A percentile compares a stretch with the other conserved stretches of the same genome.
Evolutionary conservation across 2,113 vertebrate genomes (phyloP).

Genomic region (Riparia riparia): DNA sequence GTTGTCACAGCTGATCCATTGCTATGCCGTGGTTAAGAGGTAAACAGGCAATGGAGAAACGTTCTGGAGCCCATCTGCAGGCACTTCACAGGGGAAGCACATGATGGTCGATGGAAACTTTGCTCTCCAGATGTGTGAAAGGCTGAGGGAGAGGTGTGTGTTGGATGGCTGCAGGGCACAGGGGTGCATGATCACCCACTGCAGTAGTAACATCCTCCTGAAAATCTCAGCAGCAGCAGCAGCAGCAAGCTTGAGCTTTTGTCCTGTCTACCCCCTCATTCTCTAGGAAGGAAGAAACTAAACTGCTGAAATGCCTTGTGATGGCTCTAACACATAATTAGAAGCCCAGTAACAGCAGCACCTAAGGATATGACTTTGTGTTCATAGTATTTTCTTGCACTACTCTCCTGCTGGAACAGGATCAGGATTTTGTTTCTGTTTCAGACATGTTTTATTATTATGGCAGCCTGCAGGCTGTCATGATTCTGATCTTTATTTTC

Average conservation of each 20-base stretch:
- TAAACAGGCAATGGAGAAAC: neutral
- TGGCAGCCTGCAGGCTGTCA: neutral
- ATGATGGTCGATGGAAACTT: neutral
- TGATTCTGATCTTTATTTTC: neutral
- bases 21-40: neutral
- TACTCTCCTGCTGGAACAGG: neutral
- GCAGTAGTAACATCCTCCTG: neutral
- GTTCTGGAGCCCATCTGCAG: neutral
- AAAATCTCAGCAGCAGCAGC: neutral
- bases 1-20: conserved; percentile 11
- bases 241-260: neutral
- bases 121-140: neutral
- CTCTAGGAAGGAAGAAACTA: neutral
- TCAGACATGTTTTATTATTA: neutral
- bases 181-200: rapidly evolving
- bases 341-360: neutral
- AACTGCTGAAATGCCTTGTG: neutral
- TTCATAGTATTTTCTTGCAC: neutral
- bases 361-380: neutral
- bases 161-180: neutral
- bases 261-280: neutral
- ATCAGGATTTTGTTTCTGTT: neutral
- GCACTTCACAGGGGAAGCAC: neutral
- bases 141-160: neutral
- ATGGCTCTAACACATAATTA: neutral